A percentile compares a stretch with the other conserved stretches of the same genome.
phyloP scores from a whole-genome alignment of 2,113 vertebrate species.

The Cyphotilapia sp. region DNA sequence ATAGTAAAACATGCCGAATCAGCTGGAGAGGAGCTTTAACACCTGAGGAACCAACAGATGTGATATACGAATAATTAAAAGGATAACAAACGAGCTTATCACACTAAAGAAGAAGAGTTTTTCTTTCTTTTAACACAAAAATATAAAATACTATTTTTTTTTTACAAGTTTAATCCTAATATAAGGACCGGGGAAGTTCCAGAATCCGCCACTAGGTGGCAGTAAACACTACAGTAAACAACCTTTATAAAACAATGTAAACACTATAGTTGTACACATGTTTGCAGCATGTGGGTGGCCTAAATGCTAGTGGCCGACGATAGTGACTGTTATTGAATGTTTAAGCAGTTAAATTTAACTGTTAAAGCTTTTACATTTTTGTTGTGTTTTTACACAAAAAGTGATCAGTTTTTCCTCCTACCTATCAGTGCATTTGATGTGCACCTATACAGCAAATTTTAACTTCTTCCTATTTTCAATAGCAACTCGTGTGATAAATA shows the following conservation, averaged over 20 bases:
- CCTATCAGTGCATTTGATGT: neutral
- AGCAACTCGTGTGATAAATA: neutral
- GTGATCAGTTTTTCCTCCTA: neutral
- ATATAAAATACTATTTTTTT: neutral
- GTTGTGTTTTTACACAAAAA: neutral
- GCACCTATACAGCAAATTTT: neutral
- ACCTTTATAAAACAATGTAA: neutral
- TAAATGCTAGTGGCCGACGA: neutral
- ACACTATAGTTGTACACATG: neutral
- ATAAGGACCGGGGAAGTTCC: neutral
- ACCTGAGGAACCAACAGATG: neutral
- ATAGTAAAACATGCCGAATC: slow-evolving; percentile 39
- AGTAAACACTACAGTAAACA: neutral
- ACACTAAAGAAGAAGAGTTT: neutral
- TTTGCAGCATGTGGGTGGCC: neutral
- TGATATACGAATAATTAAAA: neutral
- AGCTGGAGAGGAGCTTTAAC: slow-evolving; percentile 14
- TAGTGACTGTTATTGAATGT: neutral
- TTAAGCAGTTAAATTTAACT: neutral
- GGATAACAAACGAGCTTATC: neutral
- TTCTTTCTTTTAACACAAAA: neutral
- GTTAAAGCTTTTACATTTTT: neutral
- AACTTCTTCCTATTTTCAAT: neutral
- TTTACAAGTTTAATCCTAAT: neutral
- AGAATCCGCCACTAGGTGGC: slow-evolving; percentile 15